Evolutionary conservation across 2,888 invertebrate species (phyloP).

Genomic region (Vesta saturnalis): DNA sequence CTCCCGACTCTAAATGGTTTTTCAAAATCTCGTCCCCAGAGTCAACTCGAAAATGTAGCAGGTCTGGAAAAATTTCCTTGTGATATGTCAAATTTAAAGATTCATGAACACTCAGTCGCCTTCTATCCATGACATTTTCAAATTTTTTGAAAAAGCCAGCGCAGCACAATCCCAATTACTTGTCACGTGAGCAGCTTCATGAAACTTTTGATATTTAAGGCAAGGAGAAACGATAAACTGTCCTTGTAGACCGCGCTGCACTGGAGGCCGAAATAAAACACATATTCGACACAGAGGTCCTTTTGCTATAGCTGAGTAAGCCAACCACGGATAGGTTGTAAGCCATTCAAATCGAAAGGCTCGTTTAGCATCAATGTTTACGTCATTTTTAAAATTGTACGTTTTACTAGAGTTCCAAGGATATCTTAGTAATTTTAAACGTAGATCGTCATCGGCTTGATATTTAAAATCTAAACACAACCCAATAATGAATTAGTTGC

Average conservation of each 20-base stretch:
- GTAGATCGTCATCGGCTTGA: no score
- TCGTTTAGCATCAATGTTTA: not conserved
- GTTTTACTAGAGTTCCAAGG: not conserved
- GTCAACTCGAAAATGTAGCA: constrained; percentile 42
- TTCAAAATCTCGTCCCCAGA: constrained; percentile 39
- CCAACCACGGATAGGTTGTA: not conserved
- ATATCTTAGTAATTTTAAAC: no score
- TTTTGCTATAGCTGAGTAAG: not conserved
- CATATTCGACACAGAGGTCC: not conserved
- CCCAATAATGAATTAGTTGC: no score
- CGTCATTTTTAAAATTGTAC: not conserved
- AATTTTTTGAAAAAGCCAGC: not conserved
- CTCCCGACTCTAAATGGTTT: constrained; percentile 32
- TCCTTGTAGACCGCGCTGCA: not conserved
- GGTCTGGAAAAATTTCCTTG: constrained; percentile 40
- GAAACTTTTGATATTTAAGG: constrained; percentile 46
- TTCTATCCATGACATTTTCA: not conserved
- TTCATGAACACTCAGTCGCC: constrained; percentile 35
- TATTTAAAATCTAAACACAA: no score
- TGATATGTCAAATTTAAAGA: constrained; percentile 46
- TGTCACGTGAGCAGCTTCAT: constrained; percentile 37
- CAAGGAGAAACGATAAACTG: constrained; percentile 37
- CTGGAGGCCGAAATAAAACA: not conserved
- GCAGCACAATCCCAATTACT: not conserved
- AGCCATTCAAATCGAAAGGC: not conserved